phyloP scores from a whole-genome alignment of 2,113 vertebrate genomes.

The Cyprichromis sp. region DNA sequence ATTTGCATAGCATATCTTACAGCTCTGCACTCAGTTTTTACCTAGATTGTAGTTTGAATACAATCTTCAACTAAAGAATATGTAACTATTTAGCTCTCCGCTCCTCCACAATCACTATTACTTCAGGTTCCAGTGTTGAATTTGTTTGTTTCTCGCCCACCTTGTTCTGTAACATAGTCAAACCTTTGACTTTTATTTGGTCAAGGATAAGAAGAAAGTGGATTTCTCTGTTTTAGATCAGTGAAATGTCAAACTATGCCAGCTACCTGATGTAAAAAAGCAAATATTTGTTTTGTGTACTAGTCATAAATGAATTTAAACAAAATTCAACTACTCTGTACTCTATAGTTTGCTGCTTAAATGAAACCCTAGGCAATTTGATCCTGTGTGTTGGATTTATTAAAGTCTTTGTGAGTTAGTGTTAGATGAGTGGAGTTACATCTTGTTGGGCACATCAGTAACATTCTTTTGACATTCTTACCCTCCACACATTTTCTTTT shows the following conservation, averaged over 20 bases:
- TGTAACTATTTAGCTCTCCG: not conserved
- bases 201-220: not conserved
- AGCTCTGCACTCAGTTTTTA: not conserved
- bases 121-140: not conserved
- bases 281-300: not conserved
- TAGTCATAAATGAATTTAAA: not conserved
- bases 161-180: not conserved
- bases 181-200: not conserved
- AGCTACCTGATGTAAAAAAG: not conserved
- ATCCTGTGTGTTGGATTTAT: fast-evolving
- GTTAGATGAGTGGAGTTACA: not conserved
- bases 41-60: not conserved
- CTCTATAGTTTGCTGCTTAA: not conserved
- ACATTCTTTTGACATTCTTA: not conserved
- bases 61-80: not conserved
- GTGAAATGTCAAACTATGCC: not conserved
- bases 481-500: not conserved
- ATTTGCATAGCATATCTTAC: not conserved
- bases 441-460: not conserved
- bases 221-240: not conserved
- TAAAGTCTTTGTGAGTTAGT: not conserved
- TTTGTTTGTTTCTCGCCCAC: not conserved
- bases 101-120: not conserved
- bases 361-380: not conserved
- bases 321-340: fast-evolving